A percentile compares a stretch with the other conserved stretches of the same genome.
These are phyloP conservation scores for Panurus biarmicus DNA, from an alignment of 2,113 vertebrate genomes.

Conservation along the genomic window DNA sequence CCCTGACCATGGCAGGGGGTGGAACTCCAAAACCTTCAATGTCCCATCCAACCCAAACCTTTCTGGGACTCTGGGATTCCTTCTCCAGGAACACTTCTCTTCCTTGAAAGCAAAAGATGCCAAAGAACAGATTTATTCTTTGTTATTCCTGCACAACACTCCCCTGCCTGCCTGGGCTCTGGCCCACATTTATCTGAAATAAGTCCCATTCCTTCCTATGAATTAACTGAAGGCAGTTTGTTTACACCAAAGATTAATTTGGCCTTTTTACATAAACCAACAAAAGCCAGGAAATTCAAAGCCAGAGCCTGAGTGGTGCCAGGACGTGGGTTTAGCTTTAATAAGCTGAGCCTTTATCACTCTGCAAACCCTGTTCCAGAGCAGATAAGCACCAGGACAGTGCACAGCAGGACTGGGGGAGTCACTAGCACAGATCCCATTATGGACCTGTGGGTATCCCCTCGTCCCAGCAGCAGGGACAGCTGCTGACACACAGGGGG, in stretches of 20 bases:
- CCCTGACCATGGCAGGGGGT: neutral
- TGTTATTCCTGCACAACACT: neutral
- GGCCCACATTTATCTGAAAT: neutral
- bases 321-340: neutral
- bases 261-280: neutral
- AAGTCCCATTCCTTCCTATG: neutral
- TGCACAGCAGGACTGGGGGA: neutral
- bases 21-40: neutral
- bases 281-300: slow-evolving; percentile 58
- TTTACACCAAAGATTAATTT: slow-evolving; percentile 34
- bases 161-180: neutral
- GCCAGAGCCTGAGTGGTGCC: neutral
- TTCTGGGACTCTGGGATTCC: neutral
- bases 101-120: neutral
- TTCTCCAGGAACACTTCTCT: neutral
- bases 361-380: neutral
- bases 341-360: neutral
- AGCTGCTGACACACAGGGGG: neutral
- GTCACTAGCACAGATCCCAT: slow-evolving; percentile 38
- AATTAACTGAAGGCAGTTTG: neutral
- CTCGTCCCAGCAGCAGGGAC: slow-evolving; percentile 14
- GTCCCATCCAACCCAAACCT: neutral
- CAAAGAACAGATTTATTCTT: neutral
- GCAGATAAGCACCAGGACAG: neutral
- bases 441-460: slow-evolving; percentile 68